These are phyloP conservation scores for Dicerorhinus sumatrensis DNA, from an alignment of 2,113 vertebrate species.

Conservation along the genomic window DNA sequence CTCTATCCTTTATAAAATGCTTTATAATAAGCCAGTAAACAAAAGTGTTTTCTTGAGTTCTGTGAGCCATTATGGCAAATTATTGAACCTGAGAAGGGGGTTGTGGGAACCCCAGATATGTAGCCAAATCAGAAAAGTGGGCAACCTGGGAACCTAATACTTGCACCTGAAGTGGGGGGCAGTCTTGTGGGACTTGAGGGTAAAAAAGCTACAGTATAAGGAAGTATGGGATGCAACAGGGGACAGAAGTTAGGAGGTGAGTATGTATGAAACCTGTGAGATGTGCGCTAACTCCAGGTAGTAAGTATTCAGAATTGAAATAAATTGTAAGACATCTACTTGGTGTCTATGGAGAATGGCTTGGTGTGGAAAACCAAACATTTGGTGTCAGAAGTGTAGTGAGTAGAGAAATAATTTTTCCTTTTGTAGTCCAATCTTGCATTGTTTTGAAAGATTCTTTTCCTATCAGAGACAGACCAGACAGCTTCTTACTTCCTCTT, in stretches of 20 bases:
- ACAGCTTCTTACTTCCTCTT: slow-evolving; percentile 36
- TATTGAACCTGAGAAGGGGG: background rate
- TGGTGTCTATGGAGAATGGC: background rate
- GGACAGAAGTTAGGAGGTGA: background rate
- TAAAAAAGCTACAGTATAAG: slow-evolving; percentile 36
- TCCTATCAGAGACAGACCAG: slow-evolving; percentile 34
- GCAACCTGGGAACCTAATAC: background rate
- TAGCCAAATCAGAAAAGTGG: background rate
- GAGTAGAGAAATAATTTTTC: background rate
- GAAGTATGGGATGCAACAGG: background rate
- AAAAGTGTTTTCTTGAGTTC: background rate
- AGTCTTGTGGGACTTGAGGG: background rate
- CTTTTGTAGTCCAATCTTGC: background rate
- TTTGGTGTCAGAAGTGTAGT: background rate
- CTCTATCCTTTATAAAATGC: background rate
- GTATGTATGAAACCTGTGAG: background rate
- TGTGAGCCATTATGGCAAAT: background rate
- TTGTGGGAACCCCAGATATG: background rate
- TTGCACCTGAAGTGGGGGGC: background rate
- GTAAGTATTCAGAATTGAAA: background rate
- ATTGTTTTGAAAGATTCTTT: slow-evolving; percentile 65
- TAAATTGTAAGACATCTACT: background rate
- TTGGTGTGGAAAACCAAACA: background rate
- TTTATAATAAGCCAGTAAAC: background rate
- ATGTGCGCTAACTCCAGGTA: background rate